Evolutionary conservation across 53 echinoderm and acorn worm genomes (phyloP).

Genomic region (Antedon mediterranea): DNA sequence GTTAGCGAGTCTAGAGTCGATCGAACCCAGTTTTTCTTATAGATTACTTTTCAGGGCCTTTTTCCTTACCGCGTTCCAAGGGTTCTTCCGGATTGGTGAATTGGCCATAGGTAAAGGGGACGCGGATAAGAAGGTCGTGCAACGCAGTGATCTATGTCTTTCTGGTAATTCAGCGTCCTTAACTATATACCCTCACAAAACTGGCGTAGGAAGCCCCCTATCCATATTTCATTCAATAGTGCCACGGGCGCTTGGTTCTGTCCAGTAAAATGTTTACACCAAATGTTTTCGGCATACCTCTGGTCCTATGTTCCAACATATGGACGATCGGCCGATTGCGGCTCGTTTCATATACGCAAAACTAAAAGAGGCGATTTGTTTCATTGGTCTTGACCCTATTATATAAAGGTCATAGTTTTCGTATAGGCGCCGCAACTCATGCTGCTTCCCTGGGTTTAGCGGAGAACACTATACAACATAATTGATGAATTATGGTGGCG

Average conservation of each 20-base stretch:
- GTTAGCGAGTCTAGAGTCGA: neutral
- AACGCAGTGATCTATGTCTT: neutral
- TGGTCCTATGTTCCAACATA: neutral
- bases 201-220: neutral
- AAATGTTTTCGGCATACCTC: neutral
- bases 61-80: conserved; percentile 14
- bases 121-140: neutral
- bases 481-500: too few relatives aligned
- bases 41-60: conserved; percentile 6
- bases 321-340: neutral
- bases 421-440: neutral
- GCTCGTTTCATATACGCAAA: neutral
- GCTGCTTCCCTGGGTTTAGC: neutral
- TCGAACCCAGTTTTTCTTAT: conserved; percentile 1
- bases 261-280: neutral
- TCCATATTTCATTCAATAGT: neutral
- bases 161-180: neutral
- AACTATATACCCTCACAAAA: neutral
- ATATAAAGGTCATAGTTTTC: neutral
- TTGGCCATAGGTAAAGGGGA: neutral
- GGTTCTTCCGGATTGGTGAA: conserved; percentile 13
- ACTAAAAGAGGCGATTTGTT: neutral
- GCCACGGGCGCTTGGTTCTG: neutral
- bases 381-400: neutral
- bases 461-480: neutral